These are phyloP conservation scores for Apteryx mantelli DNA, from an alignment of 2,113 vertebrate genomes.

Conservation along the genomic window DNA sequence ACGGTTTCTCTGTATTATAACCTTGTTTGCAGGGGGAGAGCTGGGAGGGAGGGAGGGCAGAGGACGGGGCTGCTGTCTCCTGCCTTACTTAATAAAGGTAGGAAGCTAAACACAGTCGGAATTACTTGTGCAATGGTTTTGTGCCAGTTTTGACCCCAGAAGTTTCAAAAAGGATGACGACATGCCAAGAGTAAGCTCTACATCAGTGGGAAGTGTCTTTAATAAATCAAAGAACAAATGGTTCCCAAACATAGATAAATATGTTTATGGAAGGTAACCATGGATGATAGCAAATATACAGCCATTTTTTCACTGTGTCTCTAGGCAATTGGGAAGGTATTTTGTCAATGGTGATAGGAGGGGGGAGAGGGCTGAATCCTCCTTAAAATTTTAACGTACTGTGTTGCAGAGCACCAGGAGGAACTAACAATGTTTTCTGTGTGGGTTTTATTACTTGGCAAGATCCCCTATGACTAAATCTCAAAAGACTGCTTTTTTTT, in stretches of 20 bases:
- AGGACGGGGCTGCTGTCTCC: background rate
- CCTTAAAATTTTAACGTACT: background rate
- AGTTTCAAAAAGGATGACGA: background rate
- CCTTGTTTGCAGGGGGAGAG: background rate
- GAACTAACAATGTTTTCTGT: background rate
- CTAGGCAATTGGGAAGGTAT: background rate
- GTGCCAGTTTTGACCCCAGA: slow-evolving; percentile 39
- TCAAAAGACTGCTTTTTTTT: background rate
- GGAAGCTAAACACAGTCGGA: background rate
- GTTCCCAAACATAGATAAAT: background rate
- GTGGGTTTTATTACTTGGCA: slow-evolving; percentile 36
- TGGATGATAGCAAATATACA: slow-evolving; percentile 11
- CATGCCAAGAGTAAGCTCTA: background rate
- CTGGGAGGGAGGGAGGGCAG: background rate
- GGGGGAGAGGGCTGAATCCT: background rate
- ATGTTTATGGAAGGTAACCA: slow-evolving; percentile 46
- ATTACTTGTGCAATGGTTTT: slow-evolving; percentile 53
- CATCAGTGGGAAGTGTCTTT: background rate
- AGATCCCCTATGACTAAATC: background rate
- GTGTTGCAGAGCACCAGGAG: background rate
- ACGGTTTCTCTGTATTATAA: background rate
- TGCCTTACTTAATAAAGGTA: background rate
- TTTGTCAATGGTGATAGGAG: background rate
- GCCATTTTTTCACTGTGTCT: background rate
- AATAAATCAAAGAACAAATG: slow-evolving; percentile 26